Conservation (phyloP, 2,888 invertebrate species). For the Chydorus sphaericus region DNA sequence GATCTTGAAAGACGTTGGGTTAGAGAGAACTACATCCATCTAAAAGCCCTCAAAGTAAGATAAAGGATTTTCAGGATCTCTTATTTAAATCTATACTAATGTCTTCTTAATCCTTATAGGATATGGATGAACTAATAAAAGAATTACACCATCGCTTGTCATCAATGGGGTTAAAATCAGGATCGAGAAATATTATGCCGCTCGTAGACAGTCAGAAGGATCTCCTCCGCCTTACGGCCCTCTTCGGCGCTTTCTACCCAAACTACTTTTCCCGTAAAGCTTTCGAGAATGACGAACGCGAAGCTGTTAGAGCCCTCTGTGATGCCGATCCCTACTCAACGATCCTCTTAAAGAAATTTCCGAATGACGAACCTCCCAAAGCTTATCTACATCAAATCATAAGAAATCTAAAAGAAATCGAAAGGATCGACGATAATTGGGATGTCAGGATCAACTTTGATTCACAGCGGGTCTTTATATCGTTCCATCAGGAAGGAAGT, state of each 20-base stretch:
- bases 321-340: slow-evolving; percentile 64
- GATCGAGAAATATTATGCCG: slow-evolving; percentile 24
- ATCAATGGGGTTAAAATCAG: slow-evolving; percentile 38
- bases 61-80: no score
- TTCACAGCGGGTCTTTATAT: background rate
- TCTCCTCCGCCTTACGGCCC: slow-evolving; percentile 52
- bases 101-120: slow-evolving; percentile 31
- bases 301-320: slow-evolving; percentile 46
- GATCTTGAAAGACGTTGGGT: slow-evolving; percentile 43
- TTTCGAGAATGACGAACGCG: slow-evolving; percentile 41
- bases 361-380: slow-evolving; percentile 46
- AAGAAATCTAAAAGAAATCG: slow-evolving; percentile 9
- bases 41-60: slow-evolving; percentile 43
- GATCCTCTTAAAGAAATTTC: slow-evolving; percentile 43
- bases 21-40: slow-evolving; percentile 48
- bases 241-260: slow-evolving; percentile 84
- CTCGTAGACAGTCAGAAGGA: slow-evolving; percentile 34
- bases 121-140: slow-evolving; percentile 51
- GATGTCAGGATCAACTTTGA: background rate
- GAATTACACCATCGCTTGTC: background rate
- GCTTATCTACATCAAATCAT: slow-evolving; percentile 36
- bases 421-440: slow-evolving; percentile 1
- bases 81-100: no score
- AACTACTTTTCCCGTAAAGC: slow-evolving; percentile 54
- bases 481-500: slow-evolving; percentile 13